Conservation (phyloP, 2,797 vertebrate genomes). For the Tympanoctomys barrerae region DNA sequence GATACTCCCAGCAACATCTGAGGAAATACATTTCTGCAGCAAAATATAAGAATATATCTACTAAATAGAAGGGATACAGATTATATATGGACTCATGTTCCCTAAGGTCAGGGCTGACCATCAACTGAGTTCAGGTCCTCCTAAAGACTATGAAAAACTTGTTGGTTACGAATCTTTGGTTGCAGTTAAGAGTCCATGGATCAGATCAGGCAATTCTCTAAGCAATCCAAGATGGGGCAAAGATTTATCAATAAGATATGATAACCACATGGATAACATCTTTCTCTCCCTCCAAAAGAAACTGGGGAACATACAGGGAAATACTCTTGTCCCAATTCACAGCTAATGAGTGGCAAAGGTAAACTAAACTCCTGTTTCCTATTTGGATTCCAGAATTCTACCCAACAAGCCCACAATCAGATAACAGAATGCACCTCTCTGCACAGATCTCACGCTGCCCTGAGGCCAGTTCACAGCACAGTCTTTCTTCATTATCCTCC, state of each 20-base stretch:
- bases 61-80: background rate
- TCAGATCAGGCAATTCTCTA: background rate
- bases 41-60: background rate
- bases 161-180: background rate
- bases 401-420: background rate
- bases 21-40: background rate
- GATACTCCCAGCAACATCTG: background rate
- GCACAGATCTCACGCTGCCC: background rate
- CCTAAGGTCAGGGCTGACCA: background rate
- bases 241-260: background rate
- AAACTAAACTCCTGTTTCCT: background rate
- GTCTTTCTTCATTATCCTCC: background rate
- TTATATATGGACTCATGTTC: background rate
- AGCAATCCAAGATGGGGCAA: background rate
- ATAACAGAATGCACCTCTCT: background rate
- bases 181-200: background rate
- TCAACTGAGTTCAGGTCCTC: slow-evolving; percentile 5
- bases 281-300: background rate
- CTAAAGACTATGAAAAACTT: background rate
- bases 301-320: background rate
- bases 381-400: background rate
- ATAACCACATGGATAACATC: background rate
- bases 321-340: background rate
- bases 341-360: background rate
- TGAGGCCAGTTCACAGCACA: background rate